Evolutionary conservation across 1,140 invertebrate species (phyloP).

Genomic region (Tribolium castaneum): DNA sequence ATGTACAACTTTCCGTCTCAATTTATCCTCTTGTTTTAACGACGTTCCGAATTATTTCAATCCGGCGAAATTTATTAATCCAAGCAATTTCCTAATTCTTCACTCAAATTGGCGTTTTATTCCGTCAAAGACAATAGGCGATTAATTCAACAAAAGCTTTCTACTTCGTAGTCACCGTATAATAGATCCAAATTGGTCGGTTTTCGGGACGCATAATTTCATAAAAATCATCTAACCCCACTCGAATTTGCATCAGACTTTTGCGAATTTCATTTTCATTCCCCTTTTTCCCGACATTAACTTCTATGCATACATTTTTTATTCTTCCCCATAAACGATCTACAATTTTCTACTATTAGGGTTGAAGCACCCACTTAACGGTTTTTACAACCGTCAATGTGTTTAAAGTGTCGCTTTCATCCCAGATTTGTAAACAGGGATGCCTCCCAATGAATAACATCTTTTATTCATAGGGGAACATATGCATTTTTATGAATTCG

Average conservation of each 20-base stretch:
- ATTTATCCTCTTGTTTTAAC: background rate
- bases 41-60: background rate
- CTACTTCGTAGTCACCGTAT: background rate
- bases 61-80: conserved; percentile 11
- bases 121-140: conserved; percentile 13
- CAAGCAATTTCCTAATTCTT: conserved; percentile 14
- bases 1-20: background rate
- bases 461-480: conserved; percentile 11
- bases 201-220: conserved; percentile 17
- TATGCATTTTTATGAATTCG: conserved; percentile 23
- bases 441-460: background rate
- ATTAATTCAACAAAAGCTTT: conserved; percentile 26
- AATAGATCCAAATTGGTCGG: conserved; percentile 12
- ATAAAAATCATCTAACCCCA: conserved; percentile 20
- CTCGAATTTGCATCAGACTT: conserved; percentile 14
- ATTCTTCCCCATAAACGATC: background rate
- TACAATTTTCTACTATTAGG: background rate
- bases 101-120: conserved; percentile 9
- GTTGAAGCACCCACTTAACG: background rate
- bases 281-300: background rate
- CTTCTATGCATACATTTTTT: background rate
- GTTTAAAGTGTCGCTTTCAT: background rate
- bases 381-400: background rate
- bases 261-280: conserved; percentile 21
- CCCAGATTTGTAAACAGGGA: conserved; percentile 4